Evolutionary conservation across 2,113 vertebrate species (phyloP).

Genomic region (Willisornis vidua): DNA sequence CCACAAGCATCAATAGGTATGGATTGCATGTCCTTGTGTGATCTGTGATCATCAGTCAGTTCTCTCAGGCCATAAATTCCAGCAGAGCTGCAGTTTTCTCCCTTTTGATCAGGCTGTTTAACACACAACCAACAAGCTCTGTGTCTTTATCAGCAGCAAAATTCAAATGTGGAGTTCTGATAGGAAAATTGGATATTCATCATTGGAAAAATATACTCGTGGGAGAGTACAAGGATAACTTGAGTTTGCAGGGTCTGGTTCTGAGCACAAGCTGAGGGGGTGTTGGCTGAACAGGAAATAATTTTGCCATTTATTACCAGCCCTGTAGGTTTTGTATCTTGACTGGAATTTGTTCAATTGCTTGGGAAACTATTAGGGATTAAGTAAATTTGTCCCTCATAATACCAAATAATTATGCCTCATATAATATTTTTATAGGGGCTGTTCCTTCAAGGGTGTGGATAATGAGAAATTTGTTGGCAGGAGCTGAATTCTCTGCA

Average conservation of each 20-base stretch:
- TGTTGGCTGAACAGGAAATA: background rate
- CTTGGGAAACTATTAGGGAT: background rate
- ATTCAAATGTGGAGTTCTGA: background rate
- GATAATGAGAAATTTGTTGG: conserved; percentile 6
- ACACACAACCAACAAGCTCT: background rate
- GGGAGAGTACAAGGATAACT: background rate
- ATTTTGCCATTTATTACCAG: background rate
- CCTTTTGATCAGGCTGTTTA: background rate
- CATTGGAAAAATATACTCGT: background rate
- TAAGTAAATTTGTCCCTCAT: background rate
- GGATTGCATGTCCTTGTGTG: background rate
- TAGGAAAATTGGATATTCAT: background rate
- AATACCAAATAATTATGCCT: background rate
- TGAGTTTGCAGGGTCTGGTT: background rate
- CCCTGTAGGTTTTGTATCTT: background rate
- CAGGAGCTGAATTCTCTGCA: background rate
- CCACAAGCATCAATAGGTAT: background rate
- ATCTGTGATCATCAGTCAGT: background rate
- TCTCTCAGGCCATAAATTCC: background rate
- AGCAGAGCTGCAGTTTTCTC: background rate
- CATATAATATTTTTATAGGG: background rate
- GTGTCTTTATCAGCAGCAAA: background rate
- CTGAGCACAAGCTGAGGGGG: background rate
- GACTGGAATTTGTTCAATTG: background rate
- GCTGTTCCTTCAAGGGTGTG: conserved; percentile 1